A percentile compares a stretch with the other conserved stretches of the same genome.
These are phyloP conservation scores for Zaprionus vittiger DNA, from an alignment of 1,140 invertebrate species.

Conservation along the genomic window DNA sequence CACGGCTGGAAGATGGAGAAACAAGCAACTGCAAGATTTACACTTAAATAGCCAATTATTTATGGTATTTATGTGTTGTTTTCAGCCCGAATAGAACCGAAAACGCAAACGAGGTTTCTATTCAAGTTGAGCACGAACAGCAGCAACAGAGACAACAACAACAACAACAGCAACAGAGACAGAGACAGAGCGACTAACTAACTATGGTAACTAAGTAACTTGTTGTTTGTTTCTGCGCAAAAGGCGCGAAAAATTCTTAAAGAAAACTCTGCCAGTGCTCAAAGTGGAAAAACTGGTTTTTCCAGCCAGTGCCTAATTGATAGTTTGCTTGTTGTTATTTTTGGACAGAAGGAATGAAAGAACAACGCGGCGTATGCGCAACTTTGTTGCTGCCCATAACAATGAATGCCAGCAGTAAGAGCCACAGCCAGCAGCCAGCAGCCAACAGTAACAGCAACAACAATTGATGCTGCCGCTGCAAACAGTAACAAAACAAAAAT, in stretches of 20 bases:
- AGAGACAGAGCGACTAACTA: constrained; percentile 12
- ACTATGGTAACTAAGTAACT: constrained; percentile 25
- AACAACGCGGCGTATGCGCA: constrained; percentile 46
- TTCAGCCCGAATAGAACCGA: constrained; percentile 21
- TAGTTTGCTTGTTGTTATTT: constrained; percentile 40
- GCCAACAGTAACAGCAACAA: constrained; percentile 15
- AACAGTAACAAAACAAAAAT: constrained; percentile 23
- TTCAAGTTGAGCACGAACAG: constrained; percentile 62
- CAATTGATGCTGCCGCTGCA: constrained; percentile 27
- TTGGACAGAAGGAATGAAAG: background rate
- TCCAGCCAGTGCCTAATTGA: constrained; percentile 65
- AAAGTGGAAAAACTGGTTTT: constrained; percentile 70
- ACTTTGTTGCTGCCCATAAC: constrained; percentile 34
- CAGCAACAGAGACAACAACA: background rate
- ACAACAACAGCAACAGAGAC: background rate
- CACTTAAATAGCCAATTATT: constrained; percentile 79
- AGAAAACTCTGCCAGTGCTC: constrained; percentile 59
- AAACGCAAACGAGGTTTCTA: constrained; percentile 57
- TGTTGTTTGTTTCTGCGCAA: constrained; percentile 26
- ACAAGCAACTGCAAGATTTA: constrained; percentile 43
- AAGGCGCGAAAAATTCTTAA: constrained; percentile 60
- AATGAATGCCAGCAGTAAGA: constrained; percentile 34
- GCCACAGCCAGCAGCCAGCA: background rate
- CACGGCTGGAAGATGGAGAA: background rate
- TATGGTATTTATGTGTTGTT: constrained; percentile 69